phyloP scores from a whole-genome alignment of 1,140 invertebrate species.

The Ostrea edulis region DNA sequence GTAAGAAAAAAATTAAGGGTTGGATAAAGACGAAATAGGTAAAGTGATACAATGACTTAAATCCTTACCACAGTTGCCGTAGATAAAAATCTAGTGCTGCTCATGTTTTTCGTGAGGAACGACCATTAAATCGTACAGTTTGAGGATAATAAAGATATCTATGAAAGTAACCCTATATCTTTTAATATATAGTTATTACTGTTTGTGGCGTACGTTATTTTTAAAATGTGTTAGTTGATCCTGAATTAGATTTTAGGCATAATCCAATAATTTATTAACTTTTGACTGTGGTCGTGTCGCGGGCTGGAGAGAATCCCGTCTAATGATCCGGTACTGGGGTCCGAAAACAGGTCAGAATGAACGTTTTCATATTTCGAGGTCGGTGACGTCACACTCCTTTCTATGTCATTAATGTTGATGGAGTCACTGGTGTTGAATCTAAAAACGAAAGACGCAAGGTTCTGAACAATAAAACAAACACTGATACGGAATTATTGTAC shows the following conservation, averaged over 20 bases:
- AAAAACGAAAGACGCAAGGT: slow-evolving; percentile 14
- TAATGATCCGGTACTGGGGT: slow-evolving; percentile 70
- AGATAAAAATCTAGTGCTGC: no score
- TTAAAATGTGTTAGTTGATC: neutral
- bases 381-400: slow-evolving; percentile 57
- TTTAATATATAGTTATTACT: no score
- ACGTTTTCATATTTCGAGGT: slow-evolving; percentile 72
- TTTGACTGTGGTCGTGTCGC: slow-evolving; percentile 53
- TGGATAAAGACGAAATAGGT: neutral
- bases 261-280: neutral
- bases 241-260: neutral
- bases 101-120: no score
- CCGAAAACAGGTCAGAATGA: slow-evolving; percentile 73
- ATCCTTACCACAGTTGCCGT: no score
- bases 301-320: slow-evolving; percentile 69
- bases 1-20: slow-evolving; percentile 55
- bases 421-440: slow-evolving; percentile 60
- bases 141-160: no score
- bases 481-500: no score
- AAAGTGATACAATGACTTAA: neutral
- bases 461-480: no score
- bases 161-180: no score
- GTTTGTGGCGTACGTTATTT: no score
- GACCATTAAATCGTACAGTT: no score
- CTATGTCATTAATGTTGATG: slow-evolving; percentile 57